Conservation (phyloP, 2,113 vertebrate genomes). For the Natator depressus region DNA sequence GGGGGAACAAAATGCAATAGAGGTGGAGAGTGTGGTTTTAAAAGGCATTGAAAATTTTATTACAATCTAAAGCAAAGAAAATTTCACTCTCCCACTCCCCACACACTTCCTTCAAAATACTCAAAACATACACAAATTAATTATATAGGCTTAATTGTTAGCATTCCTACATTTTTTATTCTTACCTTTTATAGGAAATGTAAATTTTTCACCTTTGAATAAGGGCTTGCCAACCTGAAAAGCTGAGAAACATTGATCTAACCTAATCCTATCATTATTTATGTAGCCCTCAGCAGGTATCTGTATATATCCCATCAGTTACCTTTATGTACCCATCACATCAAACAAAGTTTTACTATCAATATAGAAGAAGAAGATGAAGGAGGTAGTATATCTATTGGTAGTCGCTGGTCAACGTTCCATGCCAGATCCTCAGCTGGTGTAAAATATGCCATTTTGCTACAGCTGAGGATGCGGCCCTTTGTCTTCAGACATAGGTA, state of each 20-base stretch:
- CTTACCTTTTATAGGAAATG: background rate
- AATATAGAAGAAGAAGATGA: background rate
- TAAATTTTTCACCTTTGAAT: background rate
- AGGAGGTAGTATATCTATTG: background rate
- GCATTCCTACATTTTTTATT: background rate
- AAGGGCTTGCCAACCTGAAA: background rate
- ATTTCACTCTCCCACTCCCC: background rate
- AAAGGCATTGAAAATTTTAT: background rate
- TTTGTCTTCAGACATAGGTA: background rate
- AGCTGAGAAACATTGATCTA: background rate
- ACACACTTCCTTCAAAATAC: background rate
- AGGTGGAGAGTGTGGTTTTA: background rate
- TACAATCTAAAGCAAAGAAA: background rate
- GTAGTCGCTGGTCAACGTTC: background rate
- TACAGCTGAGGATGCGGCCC: no score
- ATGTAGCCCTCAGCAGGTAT: background rate
- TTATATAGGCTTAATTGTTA: background rate
- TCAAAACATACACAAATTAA: background rate
- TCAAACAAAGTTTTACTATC: no score
- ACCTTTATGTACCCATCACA: no score
- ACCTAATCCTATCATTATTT: background rate
- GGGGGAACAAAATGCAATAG: background rate
- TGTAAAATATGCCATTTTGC: background rate
- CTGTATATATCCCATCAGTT: background rate
- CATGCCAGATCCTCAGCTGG: background rate